Conservation (phyloP, 2,888 invertebrate genomes). For the Patella pellucida region DNA sequence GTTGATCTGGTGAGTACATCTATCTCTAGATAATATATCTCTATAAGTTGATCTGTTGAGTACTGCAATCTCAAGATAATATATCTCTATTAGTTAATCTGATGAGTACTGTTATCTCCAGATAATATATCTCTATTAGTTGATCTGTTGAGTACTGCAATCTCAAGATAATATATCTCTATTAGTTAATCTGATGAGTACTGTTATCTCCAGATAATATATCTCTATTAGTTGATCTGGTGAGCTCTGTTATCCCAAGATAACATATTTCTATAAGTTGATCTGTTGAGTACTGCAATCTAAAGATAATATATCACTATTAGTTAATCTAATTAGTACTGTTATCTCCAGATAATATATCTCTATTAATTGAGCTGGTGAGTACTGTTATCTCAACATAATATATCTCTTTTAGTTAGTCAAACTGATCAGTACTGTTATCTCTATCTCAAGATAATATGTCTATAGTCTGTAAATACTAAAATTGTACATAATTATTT, state of each 20-base stretch:
- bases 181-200: slow-evolving; percentile 22
- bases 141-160: slow-evolving; percentile 54
- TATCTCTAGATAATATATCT: too few relatives aligned
- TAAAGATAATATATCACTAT: too few relatives aligned
- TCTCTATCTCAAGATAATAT: slow-evolving; percentile 56
- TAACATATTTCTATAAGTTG: slow-evolving; percentile 39
- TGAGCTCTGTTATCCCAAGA: slow-evolving; percentile 27
- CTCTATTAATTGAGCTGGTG: too few relatives aligned
- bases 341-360: too few relatives aligned
- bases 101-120: slow-evolving; percentile 51
- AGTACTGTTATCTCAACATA: slow-evolving; percentile 58
- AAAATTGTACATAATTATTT: not conserved
- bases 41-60: too few relatives aligned
- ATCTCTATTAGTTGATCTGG: slow-evolving; percentile 64
- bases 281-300: too few relatives aligned
- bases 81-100: slow-evolving; percentile 21
- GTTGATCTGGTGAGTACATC: slow-evolving; percentile 62
- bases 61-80: too few relatives aligned
- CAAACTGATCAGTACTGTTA: slow-evolving; percentile 53
- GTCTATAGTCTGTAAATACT: slow-evolving; percentile 38
- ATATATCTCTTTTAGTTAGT: slow-evolving; percentile 61
- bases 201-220: slow-evolving; percentile 61
- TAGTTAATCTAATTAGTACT: slow-evolving; percentile 22
- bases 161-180: too few relatives aligned
- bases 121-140: slow-evolving; percentile 61